Evolutionary conservation across 2,113 vertebrate species (phyloP).

Genomic region (Corythornis vintsioides): DNA sequence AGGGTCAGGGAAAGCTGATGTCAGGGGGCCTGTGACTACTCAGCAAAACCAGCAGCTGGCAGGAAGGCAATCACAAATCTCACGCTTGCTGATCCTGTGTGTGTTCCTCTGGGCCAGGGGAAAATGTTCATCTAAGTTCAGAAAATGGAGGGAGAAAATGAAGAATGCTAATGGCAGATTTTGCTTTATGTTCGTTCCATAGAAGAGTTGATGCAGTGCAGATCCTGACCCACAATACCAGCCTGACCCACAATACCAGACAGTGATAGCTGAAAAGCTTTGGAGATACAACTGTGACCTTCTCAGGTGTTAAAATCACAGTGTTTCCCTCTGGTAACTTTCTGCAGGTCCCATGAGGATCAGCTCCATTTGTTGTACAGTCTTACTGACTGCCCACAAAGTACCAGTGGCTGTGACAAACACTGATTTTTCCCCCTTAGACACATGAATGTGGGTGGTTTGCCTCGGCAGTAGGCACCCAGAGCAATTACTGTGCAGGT

Average conservation of each 20-base stretch:
- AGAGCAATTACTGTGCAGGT: neutral
- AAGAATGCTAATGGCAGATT: neutral
- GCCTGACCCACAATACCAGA: neutral
- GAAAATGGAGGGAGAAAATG: neutral
- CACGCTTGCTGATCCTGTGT: neutral
- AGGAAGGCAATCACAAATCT: neutral
- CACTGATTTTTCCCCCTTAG: neutral
- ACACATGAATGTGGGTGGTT: rapidly evolving
- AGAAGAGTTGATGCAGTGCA: neutral
- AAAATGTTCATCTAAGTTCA: neutral
- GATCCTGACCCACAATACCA: neutral
- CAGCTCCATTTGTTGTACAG: neutral
- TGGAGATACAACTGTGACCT: neutral
- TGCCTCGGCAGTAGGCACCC: neutral
- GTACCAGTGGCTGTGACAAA: neutral
- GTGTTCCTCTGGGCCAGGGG: neutral
- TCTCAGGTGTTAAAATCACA: neutral
- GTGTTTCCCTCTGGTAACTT: neutral
- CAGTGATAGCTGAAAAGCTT: neutral
- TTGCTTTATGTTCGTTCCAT: neutral
- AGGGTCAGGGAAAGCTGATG: neutral
- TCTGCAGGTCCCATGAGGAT: neutral
- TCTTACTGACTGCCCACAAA: neutral
- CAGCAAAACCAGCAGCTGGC: neutral
- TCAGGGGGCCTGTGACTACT: neutral